Evolutionary conservation across 1,140 invertebrate species (phyloP), one percentile per base, ranked within the genome.

Genomic region (Triops cancriformis): DNA sequence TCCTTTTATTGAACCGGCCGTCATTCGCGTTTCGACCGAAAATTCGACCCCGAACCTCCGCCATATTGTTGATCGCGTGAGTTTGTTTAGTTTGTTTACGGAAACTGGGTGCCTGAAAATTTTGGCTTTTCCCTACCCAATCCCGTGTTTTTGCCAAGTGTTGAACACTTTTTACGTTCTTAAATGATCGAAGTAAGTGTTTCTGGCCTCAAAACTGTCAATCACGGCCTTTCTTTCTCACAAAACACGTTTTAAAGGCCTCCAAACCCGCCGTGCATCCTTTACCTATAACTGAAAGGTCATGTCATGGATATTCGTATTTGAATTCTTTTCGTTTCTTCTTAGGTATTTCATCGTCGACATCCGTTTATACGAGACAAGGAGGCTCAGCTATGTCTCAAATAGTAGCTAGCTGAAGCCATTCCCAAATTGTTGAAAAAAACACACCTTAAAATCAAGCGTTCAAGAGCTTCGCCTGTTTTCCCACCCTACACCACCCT

Each of bases 71-170:
- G 51, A 64, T 64, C 51, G 51, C 51, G 51, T 64, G 51, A 64
- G 51, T 64, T 64, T 64, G 51, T 64, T 64, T 64, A 64, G 51
- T 64, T 64, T 64, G 51, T 64, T 64, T 64, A 64, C 51, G 51
- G 51, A 64, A 64, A 23, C 51, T 64, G 51, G 51, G 51, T 64
- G 51, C 51, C 51, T 64, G 51, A 64, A 64, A 37, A 64, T 64
- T 64, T 64, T 64, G 51, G 51, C 51, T 64, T 64, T 64, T 64
- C 51, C 51, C 51, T 64, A 64, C 14, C 23, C 14, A 64, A 64
- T 64, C 51, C 51, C 51, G n/a, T 23, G 51, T 64, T n/a, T 64
- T 64, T 64, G 51, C 23, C 51, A 64, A 64, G 51, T 64, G 23
- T 64, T 64, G 18, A 5, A 23, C 1, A 64, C 51, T 64, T 23